Conservation (phyloP, 2,888 invertebrate genomes). For the Hydraecia micacea region DNA sequence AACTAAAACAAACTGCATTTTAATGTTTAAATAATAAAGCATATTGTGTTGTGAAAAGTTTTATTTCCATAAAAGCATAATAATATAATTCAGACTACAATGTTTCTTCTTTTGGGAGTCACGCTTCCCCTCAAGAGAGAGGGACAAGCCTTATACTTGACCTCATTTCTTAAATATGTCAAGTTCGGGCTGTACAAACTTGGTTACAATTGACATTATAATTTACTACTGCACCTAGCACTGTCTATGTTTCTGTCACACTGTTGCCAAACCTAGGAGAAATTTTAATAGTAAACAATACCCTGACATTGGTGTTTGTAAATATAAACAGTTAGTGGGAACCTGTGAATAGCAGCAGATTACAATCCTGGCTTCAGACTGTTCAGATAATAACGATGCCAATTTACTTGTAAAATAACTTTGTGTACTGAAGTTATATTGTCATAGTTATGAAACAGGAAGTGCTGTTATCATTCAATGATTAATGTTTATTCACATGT, state of each 20-base stretch:
- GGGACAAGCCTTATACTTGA: background rate
- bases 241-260: background rate
- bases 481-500: conserved; percentile 42
- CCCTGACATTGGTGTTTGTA: background rate
- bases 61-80: background rate
- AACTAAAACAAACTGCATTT: background rate
- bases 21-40: background rate
- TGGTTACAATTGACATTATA: background rate
- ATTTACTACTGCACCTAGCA: background rate
- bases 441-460: conserved; percentile 45
- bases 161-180: conserved; percentile 12
- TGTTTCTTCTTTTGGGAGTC: background rate
- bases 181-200: background rate
- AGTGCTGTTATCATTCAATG: conserved; percentile 39
- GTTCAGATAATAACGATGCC: background rate
- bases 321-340: background rate
- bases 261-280: background rate
- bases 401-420: background rate
- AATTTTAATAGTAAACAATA: no score
- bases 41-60: background rate
- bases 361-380: background rate
- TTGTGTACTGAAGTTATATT: background rate
- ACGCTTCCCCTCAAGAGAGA: background rate
- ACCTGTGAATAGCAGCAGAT: background rate
- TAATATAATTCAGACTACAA: background rate